Evolutionary conservation across 2,888 invertebrate genomes (phyloP), one percentile per base, ranked within the genome.

Genomic region (Rhabditoides inermis): DNA sequence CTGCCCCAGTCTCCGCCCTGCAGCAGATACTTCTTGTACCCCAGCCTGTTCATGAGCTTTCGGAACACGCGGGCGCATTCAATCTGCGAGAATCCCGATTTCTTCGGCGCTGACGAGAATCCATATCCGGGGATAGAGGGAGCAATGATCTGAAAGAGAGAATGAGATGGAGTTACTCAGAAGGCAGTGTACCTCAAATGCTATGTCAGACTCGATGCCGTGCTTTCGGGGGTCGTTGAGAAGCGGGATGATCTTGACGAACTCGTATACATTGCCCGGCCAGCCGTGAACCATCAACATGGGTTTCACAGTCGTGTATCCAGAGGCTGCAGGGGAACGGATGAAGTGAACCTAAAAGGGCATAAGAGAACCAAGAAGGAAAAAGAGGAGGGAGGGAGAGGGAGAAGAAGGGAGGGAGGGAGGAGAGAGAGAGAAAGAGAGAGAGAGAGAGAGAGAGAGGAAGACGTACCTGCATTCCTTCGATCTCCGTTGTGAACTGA

Each of bases 1-100:
- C 85, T 79, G 0, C 90, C 90, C 87, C 87, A 88, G 75, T 90
- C 89, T 0, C 88, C 88, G 0, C 86, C 87, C 78, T 87, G 86
- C 0, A 84, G 77, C 77, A 84, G 86, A 77, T 81, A 88, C 72
- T 83, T 80, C 45, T 83, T 76, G 73, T 82, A 82, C 0, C 85
- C 85, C 0, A 88, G 78, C n/a, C 85, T 78, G 35, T 81, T 76
- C 86, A 87, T 87, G 45, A 88, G 78, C 69, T 84, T 84, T 49
- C 81, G 82, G 61, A 81, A 79, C 69, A 86, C 80, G 32, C 77
- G 63, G 4, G 78, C 78, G 5, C 77, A 71, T 22, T 73, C 70
- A 22, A 66, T 25, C 20, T 64, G 66, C 50, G 64, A 63, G 56
- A 73, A 65, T 25, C 76, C 76, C 65, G 46, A n/a, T 45, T 82